Conservation (phyloP, 2,113 vertebrate genomes). For the Brachyistius frenatus region DNA sequence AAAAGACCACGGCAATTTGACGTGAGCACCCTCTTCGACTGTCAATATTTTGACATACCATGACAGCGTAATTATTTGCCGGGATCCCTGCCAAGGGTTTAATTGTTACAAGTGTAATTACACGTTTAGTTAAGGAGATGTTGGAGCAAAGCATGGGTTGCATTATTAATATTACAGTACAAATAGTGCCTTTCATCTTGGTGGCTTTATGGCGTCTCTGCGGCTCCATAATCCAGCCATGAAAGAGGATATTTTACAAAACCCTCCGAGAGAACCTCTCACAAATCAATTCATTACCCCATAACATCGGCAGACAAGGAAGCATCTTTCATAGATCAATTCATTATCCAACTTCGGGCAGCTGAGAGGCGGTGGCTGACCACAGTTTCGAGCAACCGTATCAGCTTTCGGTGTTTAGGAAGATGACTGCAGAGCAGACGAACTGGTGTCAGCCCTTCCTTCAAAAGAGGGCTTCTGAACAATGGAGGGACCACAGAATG, state of each 20-base stretch:
- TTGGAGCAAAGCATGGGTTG: conserved; percentile 70
- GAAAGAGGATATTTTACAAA: conserved; percentile 74
- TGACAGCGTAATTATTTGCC: conserved; percentile 81
- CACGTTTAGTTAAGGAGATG: conserved; percentile 74
- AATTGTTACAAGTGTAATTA: conserved; percentile 86
- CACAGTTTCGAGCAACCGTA: conserved; percentile 68
- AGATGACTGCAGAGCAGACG: conserved; percentile 50
- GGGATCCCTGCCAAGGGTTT: conserved; percentile 76
- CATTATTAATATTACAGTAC: conserved; percentile 72
- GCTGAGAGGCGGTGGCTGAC: conserved; percentile 78
- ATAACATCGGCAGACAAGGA: conserved; percentile 67
- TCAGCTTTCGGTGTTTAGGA: conserved; percentile 76
- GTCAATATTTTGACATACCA: conserved; percentile 86
- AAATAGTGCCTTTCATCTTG: conserved; percentile 69
- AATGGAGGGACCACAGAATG: conserved; percentile 48
- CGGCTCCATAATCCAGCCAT: conserved; percentile 67
- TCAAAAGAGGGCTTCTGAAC: conserved; percentile 55
- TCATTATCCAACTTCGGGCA: conserved; percentile 73
- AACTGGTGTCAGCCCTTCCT: conserved; percentile 69
- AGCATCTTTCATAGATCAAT: conserved; percentile 80
- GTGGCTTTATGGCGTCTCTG: conserved; percentile 57
- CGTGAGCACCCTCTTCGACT: conserved; percentile 59
- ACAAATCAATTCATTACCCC: conserved; percentile 82
- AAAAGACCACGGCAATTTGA: conserved; percentile 62
- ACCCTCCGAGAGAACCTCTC: conserved; percentile 68